Percentiles rank a stretch among this genome's conserved stretches.
Conservation (phyloP, 2,113 vertebrate genomes). For the Psammodynastes pulverulentus region DNA sequence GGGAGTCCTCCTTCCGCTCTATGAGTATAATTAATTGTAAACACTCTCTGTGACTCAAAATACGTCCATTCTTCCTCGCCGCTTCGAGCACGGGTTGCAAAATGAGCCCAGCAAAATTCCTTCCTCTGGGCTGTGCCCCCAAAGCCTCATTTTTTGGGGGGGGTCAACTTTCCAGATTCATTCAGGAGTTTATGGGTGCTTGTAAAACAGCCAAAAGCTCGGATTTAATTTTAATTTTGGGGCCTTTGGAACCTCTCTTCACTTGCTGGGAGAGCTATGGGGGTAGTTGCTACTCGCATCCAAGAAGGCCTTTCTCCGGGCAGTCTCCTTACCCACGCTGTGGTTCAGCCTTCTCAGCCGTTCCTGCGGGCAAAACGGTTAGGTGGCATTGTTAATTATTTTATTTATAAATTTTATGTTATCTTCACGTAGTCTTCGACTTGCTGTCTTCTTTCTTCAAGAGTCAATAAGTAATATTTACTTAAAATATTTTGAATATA, state of each 20-base stretch:
- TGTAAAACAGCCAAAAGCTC: not conserved
- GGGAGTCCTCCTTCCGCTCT: not conserved
- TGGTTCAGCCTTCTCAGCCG: constrained; percentile 87
- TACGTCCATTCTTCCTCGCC: not conserved
- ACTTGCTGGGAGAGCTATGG: constrained; percentile 82
- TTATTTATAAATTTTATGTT: too few species aligned
- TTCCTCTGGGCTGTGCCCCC: not conserved
- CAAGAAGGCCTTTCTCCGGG: constrained; percentile 87
- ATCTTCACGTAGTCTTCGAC: too few species aligned
- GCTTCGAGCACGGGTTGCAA: not conserved
- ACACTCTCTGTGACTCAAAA: not conserved
- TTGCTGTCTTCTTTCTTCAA: too few species aligned
- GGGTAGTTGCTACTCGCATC: constrained; percentile 82
- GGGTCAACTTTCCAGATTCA: not conserved
- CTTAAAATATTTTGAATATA: too few species aligned
- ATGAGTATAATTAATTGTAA: not conserved
- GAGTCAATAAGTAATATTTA: too few species aligned
- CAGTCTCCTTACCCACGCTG: constrained; percentile 91
- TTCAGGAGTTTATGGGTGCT: not conserved
- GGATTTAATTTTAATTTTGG: not conserved
- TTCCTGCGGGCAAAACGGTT: constrained; percentile 66
- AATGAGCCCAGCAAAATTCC: not conserved
- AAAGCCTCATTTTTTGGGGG: too few species aligned
- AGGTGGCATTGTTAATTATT: accelerated
- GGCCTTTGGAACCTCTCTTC: constrained; percentile 2